Evolutionary conservation across 2,888 invertebrate species (phyloP), one percentile per base, ranked within the genome.

Genomic region (Enchytraeus crypticus): DNA sequence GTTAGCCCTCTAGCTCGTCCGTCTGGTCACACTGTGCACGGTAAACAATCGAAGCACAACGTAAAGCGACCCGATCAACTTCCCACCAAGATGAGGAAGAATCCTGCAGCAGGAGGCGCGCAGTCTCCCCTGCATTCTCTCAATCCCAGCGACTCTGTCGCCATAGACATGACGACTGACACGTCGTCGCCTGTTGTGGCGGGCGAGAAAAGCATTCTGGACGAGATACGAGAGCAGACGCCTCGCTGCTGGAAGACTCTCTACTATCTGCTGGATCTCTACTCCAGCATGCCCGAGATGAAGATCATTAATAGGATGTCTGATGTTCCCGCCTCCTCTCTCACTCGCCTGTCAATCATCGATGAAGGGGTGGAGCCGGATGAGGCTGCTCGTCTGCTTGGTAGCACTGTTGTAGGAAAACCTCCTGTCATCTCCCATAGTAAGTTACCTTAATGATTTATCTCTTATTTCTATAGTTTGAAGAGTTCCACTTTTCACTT

Each of bases 171-270:
- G 54, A 66, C 66, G 5, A n/a, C n/a, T n/a, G 72, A 73, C 61
- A 67, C 74, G 0, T 75, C 77, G 0, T 79, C 79, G 0, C 78
- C 78, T 5, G 74, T 74, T 0, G 63, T 76, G 18, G 74, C 73
- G 4, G 53, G 53, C 11, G 76, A 77, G 68, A 75, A 77, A 60
- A 75, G 76, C 8, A 75, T 77, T 51, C 72, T 77, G 1, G 78
- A 79, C 61, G 77, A 78, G 62, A 75, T 78, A 33, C 75, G 74
- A 38, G 77, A 73, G 47, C 74, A 69, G 43, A 85, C 85, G 2
- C 90, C 90, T 14, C 85, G 88, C 70, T 95, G 95, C 75, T 96
- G 95, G 95, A 88, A 90, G 74, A 95, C 92, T 0, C 87, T 96
- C 69, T 92, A 92, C 77, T 88, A 91, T 77, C 83, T 96, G 64